phyloP scores from a whole-genome alignment of 2,113 vertebrate species.

The Sclerurus mexicanus region DNA sequence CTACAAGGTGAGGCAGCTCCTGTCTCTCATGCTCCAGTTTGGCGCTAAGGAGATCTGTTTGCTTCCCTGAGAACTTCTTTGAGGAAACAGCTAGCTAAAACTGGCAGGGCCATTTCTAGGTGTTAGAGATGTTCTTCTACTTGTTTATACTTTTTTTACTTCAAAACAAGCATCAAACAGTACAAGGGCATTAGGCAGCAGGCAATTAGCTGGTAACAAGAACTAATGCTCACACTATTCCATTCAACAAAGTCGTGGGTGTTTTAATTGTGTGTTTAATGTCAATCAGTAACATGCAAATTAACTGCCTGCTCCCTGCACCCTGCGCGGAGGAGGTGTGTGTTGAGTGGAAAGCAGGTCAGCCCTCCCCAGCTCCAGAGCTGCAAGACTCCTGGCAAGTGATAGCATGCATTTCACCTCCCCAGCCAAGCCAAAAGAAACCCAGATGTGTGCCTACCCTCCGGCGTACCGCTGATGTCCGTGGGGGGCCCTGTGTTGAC shows the following conservation, averaged over 20 bases:
- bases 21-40: not conserved
- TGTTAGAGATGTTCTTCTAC: not conserved
- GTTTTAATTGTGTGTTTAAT: constrained; percentile 60
- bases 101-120: not conserved
- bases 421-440: not conserved
- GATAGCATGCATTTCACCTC: rapidly evolving
- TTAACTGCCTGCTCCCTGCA: constrained; percentile 24
- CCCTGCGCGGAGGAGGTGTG: not conserved
- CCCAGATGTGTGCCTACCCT: constrained; percentile 76
- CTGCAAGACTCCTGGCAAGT: not conserved
- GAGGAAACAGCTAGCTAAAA: not conserved
- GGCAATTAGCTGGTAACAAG: constrained; percentile 57
- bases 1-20: not conserved
- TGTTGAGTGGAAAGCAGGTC: not conserved
- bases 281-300: constrained; percentile 51
- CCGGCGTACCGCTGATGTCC: constrained; percentile 90
- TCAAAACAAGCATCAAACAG: constrained; percentile 35
- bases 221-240: constrained; percentile 39
- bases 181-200: constrained; percentile 42
- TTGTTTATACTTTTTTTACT: not conserved
- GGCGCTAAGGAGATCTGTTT: not conserved
- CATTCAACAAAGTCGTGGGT: constrained; percentile 34
- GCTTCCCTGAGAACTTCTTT: not conserved
- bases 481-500: constrained; percentile 91
- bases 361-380: not conserved